Evolutionary conservation across 64 coral and sea anemone species (phyloP).

Genomic region (Dendrophyllia cribrosa): DNA sequence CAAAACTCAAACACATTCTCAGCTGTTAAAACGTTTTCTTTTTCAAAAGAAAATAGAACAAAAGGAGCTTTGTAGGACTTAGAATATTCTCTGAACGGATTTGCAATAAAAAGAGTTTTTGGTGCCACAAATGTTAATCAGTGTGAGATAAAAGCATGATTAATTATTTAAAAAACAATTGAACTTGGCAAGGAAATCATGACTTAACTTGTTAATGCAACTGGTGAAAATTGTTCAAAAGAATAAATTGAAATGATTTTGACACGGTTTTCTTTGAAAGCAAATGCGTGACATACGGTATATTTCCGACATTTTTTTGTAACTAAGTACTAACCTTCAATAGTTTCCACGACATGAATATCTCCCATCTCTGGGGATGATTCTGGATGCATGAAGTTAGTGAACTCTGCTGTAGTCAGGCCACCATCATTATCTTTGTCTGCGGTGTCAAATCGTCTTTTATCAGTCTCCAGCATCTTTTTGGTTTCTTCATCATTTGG

Average conservation of each 20-base stretch:
- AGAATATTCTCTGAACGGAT: too few species aligned
- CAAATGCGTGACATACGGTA: not conserved
- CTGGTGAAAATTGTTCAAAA: not conserved
- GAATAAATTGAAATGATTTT: not conserved
- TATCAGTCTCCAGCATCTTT: constrained; percentile 80
- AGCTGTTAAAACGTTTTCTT: too few species aligned
- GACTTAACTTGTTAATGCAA: not conserved
- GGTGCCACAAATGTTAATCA: too few species aligned
- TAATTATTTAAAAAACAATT: too few species aligned
- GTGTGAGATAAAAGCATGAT: not conserved
- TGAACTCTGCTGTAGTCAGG: constrained; percentile 72
- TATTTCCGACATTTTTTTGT: not conserved
- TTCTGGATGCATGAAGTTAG: constrained; percentile 88
- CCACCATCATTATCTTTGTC: constrained; percentile 93
- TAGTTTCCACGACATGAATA: constrained; percentile 84
- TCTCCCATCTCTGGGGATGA: constrained; percentile 94
- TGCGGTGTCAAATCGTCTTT: constrained; percentile 85
- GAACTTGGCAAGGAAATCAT: not conserved
- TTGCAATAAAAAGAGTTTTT: too few species aligned
- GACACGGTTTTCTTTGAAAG: constrained; percentile 4
- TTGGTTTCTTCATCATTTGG: constrained; percentile 75
- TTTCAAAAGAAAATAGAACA: too few species aligned
- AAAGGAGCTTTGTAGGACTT: too few species aligned
- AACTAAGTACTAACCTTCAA: constrained; percentile 77
- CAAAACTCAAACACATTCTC: too few species aligned